Percentiles rank a stretch among this genome's conserved stretches.
Evolutionary conservation across 2,888 invertebrate genomes (phyloP).

Genomic region (Candidula unifasciata): DNA sequence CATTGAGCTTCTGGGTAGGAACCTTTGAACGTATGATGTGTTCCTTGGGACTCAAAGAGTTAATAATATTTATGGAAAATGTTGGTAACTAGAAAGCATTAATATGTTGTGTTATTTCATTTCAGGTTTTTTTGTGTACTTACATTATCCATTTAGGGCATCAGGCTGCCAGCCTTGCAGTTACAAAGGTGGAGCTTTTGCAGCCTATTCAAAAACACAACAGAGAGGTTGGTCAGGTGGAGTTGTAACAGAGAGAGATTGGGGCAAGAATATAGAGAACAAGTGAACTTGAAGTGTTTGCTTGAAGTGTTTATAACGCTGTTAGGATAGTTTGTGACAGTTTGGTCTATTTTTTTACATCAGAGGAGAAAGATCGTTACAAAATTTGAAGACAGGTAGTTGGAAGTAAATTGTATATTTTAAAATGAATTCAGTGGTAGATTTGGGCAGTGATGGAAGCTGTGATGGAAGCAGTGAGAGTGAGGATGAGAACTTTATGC

Average conservation of each 20-base stretch:
- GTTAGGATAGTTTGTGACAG: neutral
- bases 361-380: neutral
- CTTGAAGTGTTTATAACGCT: neutral
- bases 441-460: neutral
- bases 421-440: conserved; percentile 19
- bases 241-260: neutral
- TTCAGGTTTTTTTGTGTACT: conserved; percentile 28
- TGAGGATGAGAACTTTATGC: conserved; percentile 64
- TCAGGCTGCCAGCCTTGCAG: neutral
- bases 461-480: conserved; percentile 51
- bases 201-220: neutral
- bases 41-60: too few species aligned
- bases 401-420: neutral
- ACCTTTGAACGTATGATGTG: too few species aligned
- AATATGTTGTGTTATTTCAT: neutral
- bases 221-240: neutral
- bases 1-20: too few species aligned
- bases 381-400: neutral
- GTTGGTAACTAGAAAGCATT: neutral
- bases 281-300: neutral
- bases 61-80: neutral
- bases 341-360: neutral
- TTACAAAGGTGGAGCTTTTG: neutral
- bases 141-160: conserved; percentile 20
- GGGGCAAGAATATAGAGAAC: neutral